A percentile compares a stretch with the other conserved stretches of the same genome.
Evolutionary conservation across 2,113 vertebrate genomes (phyloP).

Genomic region (Centropus bengalensis): DNA sequence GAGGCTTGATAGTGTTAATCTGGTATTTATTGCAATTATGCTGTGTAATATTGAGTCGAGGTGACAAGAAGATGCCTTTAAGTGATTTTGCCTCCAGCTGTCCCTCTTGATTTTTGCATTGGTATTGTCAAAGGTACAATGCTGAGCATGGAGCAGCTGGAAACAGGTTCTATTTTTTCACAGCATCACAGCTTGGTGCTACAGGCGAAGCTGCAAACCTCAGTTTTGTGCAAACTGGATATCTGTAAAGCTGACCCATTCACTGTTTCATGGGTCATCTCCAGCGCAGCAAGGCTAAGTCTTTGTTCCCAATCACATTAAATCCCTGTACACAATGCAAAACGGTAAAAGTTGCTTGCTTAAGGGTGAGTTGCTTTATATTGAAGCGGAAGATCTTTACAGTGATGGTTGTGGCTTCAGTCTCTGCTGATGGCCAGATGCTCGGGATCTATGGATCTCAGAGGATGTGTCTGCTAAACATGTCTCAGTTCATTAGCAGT

Average conservation of each 20-base stretch:
- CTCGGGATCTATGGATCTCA: background rate
- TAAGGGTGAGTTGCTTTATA: background rate
- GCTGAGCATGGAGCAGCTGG: background rate
- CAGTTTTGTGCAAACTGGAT: background rate
- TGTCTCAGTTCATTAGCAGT: background rate
- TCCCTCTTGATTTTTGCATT: background rate
- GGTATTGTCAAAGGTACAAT: background rate
- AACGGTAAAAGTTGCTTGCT: background rate
- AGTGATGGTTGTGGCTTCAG: background rate
- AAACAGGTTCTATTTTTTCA: background rate
- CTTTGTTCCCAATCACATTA: background rate
- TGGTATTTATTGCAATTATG: background rate
- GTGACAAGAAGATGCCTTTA: background rate
- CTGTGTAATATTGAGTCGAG: background rate
- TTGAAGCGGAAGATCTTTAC: background rate
- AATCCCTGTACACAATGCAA: accelerated
- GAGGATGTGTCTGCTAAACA: background rate
- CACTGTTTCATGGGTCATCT: background rate
- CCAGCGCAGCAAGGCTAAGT: background rate
- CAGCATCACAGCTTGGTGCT: background rate
- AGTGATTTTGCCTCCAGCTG: background rate
- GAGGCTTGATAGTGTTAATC: background rate
- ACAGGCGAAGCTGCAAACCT: background rate
- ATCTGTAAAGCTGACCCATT: background rate
- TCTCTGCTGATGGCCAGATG: background rate